A percentile compares a stretch with the other conserved stretches of the same genome.
phyloP scores from a whole-genome alignment of 2,888 invertebrate genomes.

The Pegoplata infirma region DNA sequence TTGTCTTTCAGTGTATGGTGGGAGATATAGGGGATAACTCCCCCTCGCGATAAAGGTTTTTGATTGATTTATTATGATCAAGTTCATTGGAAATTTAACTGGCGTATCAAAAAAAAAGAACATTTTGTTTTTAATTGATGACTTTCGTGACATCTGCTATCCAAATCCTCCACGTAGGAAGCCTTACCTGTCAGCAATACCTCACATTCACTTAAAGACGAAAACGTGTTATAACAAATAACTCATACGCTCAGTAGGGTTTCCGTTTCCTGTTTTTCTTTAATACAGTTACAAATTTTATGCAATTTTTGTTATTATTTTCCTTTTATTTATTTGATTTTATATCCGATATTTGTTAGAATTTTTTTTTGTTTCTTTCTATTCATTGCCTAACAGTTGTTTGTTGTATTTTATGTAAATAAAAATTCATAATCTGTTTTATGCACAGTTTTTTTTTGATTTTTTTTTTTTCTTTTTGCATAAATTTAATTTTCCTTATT shows the following conservation, averaged over 20 bases:
- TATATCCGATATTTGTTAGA: not conserved
- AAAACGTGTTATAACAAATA: not conserved
- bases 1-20: no score
- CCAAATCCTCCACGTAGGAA: no score
- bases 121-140: no score
- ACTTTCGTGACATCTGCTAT: no score
- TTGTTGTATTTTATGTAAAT: conserved; percentile 29
- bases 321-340: conserved; percentile 37
- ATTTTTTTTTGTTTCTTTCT: conserved; percentile 10
- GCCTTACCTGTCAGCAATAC: no score
- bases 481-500: not conserved
- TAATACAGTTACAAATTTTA: not conserved
- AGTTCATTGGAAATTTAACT: no score
- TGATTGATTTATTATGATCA: no score
- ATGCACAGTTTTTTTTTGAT: conserved; percentile 24
- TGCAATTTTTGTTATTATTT: not conserved
- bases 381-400: conserved; percentile 13
- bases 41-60: no score
- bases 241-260: not conserved
- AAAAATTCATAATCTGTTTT: conserved; percentile 46
- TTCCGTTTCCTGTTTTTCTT: not conserved
- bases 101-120: not conserved
- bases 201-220: not conserved
- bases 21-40: no score
- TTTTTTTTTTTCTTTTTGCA: conserved; percentile 8